These are phyloP conservation scores for Hirundichthys speculiger DNA, from an alignment of 2,113 vertebrate genomes.

Conservation along the genomic window DNA sequence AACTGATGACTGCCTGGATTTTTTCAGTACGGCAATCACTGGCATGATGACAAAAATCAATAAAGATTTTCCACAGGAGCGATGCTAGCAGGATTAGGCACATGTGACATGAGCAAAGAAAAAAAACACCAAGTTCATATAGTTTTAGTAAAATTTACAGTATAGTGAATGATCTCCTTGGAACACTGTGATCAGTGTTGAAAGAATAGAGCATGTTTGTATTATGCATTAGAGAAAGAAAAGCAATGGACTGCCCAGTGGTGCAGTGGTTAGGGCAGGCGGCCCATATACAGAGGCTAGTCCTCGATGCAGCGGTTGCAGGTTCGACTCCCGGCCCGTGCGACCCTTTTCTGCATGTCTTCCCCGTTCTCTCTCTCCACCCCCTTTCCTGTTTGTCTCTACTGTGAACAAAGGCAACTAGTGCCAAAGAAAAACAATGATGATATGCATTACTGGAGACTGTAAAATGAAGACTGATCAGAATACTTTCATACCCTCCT, in stretches of 20 bases:
- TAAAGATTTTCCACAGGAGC: background rate
- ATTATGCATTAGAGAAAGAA: background rate
- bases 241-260: too few relatives aligned
- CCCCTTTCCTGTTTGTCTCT: too few relatives aligned
- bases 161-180: background rate
- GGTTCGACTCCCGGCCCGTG: too few relatives aligned
- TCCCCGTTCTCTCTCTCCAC: too few relatives aligned
- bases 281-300: too few relatives aligned
- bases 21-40: constrained; percentile 12
- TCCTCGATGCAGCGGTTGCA: too few relatives aligned
- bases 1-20: background rate
- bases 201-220: background rate
- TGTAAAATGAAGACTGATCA: background rate
- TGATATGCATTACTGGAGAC: background rate
- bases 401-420: too few relatives aligned
- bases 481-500: background rate
- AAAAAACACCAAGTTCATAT: background rate
- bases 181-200: background rate
- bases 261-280: too few relatives aligned
- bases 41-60: constrained; percentile 10
- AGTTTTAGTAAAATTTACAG: background rate
- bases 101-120: background rate
- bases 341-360: too few relatives aligned
- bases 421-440: background rate
- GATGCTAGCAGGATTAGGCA: constrained; percentile 29